Evolutionary conservation across 2,797 vertebrate species (phyloP), one percentile per base, ranked within the genome.

Genomic region (Pangasius djambal): DNA sequence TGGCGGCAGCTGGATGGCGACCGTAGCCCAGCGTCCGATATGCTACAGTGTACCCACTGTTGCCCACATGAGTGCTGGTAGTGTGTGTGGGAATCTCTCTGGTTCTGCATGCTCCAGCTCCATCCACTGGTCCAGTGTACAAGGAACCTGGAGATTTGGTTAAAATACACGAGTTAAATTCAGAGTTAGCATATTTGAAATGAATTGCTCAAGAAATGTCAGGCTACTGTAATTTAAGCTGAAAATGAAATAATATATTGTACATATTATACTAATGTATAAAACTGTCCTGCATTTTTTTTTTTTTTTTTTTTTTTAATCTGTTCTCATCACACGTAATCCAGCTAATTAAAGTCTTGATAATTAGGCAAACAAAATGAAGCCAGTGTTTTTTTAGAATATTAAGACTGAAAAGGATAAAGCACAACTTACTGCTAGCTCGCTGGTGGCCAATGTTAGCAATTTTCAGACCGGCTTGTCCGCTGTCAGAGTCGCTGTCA

Each of bases 401-500:
- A 37, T 52, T 8, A 65, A 48, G 1, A 22, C 67, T 55, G 13
- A 50, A 59, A 74, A 67, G 15, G 18, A 77, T n/a, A 12, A 22
- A 59, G 1, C 28, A 86, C 92, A 92, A 95, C 95, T 93, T 90
- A 97, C 95, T 92, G 92, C 87, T 92, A 48, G 92, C 84, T 89
- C 93, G 95, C 20, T 95, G 94, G 31, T 93, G 95, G 85, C 95
- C 94, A 85, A 94, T 93, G 67, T 91, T 92, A 87, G 92, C 92
- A 91, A 90, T 90, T 86, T 94, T 96, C 89, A 94, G 96, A 57
- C 94, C 91, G 12, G 86, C 83, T 85, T 90, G 95, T 22, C 89
- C 86, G 6, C 95, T 96, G 89, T 95, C 93, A 13, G 95, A 97
- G 92, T 96, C 95, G 1, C 95, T 97, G 93, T 96, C 97, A 67